Percentiles rank a stretch among this genome's conserved stretches.
phyloP scores from a whole-genome alignment of 2,113 vertebrate genomes.

The Phalacrocorax pelagicus region DNA sequence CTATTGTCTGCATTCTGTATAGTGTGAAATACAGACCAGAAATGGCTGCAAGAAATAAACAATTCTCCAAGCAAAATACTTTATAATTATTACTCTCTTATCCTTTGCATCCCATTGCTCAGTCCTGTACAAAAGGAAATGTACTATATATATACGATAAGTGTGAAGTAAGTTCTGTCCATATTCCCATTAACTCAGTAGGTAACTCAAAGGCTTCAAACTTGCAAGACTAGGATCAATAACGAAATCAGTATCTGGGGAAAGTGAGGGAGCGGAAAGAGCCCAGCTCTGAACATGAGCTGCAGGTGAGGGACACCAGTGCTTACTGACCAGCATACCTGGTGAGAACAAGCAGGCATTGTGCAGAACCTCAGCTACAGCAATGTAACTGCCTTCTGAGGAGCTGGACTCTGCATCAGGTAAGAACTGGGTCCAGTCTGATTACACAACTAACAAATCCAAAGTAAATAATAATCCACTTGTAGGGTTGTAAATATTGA shows the following conservation, averaged over 20 bases:
- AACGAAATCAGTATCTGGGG: neutral
- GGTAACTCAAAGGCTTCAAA: neutral
- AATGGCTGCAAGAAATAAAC: neutral
- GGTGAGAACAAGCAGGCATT: rapidly evolving
- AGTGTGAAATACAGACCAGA: neutral
- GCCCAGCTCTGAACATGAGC: neutral
- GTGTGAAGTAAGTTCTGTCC: neutral
- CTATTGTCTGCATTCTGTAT: neutral
- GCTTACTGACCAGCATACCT: neutral
- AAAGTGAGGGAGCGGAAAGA: neutral
- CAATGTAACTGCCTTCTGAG: neutral
- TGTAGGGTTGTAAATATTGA: neutral
- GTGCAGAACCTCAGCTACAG: neutral
- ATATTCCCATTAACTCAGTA: neutral
- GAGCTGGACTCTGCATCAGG: neutral
- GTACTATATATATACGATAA: neutral
- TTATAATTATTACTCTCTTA: neutral
- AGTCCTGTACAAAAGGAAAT: neutral
- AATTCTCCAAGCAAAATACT: neutral
- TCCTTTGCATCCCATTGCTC: neutral
- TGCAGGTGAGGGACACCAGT: neutral
- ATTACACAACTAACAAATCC: neutral
- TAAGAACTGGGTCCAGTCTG: neutral
- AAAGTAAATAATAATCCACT: neutral
- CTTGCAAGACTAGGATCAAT: neutral